Conservation (phyloP, 2,797 vertebrate genomes). For the Karalla daura region DNA sequence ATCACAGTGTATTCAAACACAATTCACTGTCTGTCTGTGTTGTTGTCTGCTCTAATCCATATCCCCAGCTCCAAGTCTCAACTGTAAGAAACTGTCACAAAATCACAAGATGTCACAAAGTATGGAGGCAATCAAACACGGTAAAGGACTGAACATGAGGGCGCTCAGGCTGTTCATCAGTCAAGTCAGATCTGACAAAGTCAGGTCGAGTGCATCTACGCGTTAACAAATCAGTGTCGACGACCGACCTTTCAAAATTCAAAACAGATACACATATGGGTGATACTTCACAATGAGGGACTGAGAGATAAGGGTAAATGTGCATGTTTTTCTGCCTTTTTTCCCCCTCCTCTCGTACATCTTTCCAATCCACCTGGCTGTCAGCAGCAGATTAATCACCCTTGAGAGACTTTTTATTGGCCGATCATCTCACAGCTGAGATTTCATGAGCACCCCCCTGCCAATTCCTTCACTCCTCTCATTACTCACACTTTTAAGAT, state of each 20-base stretch:
- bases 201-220: conserved; percentile 9
- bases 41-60: not conserved
- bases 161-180: conserved; percentile 30
- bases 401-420: conserved; percentile 73
- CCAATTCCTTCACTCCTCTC: conserved; percentile 56
- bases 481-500: conserved; percentile 78
- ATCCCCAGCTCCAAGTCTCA: not conserved
- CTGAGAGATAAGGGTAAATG: conserved; percentile 18
- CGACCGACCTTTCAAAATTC: conserved; percentile 5
- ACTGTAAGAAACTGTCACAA: not conserved
- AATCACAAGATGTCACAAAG: not conserved
- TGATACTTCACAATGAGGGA: conserved; percentile 2
- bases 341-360: conserved; percentile 14
- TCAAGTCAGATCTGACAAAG: conserved; percentile 33
- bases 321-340: not conserved
- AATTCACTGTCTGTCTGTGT: not conserved
- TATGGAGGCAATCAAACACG: not conserved
- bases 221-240: not conserved
- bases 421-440: conserved; percentile 71
- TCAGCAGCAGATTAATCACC: conserved; percentile 76
- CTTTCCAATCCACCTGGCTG: conserved; percentile 53
- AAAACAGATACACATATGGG: conserved; percentile 17
- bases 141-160: not conserved
- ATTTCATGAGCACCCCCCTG: conserved; percentile 60
- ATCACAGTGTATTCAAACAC: not conserved